Evolutionary conservation across 2,888 invertebrate species (phyloP), one percentile per base, ranked within the genome.

Genomic region (Troides aeacus): DNA sequence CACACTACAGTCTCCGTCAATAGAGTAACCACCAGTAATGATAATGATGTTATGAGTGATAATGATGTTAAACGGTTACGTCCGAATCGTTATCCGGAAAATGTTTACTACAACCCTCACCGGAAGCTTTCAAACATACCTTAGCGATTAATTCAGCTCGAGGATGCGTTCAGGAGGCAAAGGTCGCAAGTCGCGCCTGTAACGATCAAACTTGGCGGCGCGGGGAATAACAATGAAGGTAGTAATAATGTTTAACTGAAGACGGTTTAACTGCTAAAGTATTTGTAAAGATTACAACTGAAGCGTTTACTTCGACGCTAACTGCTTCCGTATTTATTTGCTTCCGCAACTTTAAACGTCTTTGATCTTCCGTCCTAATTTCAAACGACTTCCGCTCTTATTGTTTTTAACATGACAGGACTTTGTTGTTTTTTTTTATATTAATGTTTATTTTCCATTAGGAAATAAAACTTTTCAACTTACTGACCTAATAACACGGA

Each of bases 201-300:
- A 75, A 77, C 73, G 73, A 73, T 74, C 74, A 71, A 75, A 76
- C 74, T 77, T 77, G 66, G 69, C 30, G 63, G 50, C 64, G 62
- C 57, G 61, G 8, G 65, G 62, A 69, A 62, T 69, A 70, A 72
- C 70, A 74, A 72, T 72, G 71, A 74, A 67, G 67, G 69, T 71
- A 62, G 53, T 64, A 64, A 64, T 68, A 65, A 72, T 72, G 71
- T 65, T 21, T 74, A 69, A 70, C 72, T 64, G 71, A 58, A 30
- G 62, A 63, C 63, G 56, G 24, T 70, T 70, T 60, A 63, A 66
- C 66, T 62, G 39, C 66, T 62, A 62, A 69, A 70, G 65, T 68
- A 62, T 71, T 68, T 67, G 62, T 62, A 66, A 70, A 70, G 70
- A 70, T 70, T 66, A 66, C 63, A 56, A 18, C 50, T 18, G 15